Percentiles rank a stretch among this genome's conserved stretches.
Evolutionary conservation across 2,113 vertebrate genomes (phyloP).

Genomic region (Capreolus pygargus): DNA sequence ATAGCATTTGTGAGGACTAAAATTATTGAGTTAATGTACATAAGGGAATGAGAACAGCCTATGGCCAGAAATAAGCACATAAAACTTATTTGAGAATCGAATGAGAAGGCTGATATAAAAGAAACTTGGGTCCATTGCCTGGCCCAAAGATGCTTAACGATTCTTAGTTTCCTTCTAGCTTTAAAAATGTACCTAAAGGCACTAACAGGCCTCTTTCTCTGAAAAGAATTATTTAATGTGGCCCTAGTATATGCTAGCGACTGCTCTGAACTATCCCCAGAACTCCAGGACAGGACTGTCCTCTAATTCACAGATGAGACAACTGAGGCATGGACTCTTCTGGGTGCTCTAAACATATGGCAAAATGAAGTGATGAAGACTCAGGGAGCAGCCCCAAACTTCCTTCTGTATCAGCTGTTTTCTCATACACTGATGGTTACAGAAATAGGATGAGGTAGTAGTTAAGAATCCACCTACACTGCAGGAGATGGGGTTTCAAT

Average conservation of each 20-base stretch:
- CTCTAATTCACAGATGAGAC: neutral
- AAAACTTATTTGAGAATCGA: neutral
- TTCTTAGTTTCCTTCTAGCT: neutral
- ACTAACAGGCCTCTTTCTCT: neutral
- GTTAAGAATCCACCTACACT: neutral
- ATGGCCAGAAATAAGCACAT: neutral
- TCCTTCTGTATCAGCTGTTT: neutral
- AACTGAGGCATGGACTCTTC: neutral
- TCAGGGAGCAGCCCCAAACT: neutral
- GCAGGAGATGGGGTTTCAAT: neutral
- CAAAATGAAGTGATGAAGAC: neutral
- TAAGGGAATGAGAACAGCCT: neutral
- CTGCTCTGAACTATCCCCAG: neutral
- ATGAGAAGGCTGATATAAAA: neutral
- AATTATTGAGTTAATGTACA: neutral
- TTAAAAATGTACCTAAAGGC: neutral
- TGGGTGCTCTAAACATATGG: neutral
- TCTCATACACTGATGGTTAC: accelerated
- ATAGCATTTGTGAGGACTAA: neutral
- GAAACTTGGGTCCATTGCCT: neutral
- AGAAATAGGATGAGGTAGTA: neutral
- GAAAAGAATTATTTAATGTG: neutral
- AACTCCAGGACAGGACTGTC: neutral
- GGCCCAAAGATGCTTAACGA: neutral
- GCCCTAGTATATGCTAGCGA: neutral